Conservation (phyloP, 2,888 invertebrate species). For the Clistopyga incitator region DNA sequence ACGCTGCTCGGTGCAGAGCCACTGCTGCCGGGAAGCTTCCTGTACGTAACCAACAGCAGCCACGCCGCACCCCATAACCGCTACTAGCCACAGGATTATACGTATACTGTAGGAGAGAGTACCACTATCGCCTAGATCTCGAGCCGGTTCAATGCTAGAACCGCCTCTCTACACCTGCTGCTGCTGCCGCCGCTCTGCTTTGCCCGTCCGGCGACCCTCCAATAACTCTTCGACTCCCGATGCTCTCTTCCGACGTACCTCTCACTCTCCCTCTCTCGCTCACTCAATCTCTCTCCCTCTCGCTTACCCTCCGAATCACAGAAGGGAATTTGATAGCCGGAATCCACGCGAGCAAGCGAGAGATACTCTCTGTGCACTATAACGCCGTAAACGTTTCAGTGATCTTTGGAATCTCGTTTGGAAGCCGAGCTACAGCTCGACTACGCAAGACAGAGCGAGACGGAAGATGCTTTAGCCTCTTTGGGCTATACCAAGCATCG, state of each 20-base stretch:
- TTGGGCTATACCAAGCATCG: neutral
- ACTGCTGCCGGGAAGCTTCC: conserved; percentile 52
- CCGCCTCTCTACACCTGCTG: conserved; percentile 36
- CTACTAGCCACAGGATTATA: conserved; percentile 65
- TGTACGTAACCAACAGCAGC: conserved; percentile 61
- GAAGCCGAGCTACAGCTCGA: neutral
- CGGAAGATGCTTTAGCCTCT: neutral
- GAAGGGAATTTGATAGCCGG: conserved; percentile 66
- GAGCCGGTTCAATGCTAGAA: conserved; percentile 3
- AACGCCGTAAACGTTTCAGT: conserved; percentile 63
- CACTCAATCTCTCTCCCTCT: neutral
- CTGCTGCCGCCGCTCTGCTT: conserved; percentile 36
- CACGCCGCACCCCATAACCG: conserved; percentile 57
- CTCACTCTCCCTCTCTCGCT: neutral
- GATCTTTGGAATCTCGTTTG: conserved; percentile 68
- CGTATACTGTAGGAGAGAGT: conserved; percentile 43
- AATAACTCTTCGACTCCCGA: conserved; percentile 62
- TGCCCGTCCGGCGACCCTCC: conserved; percentile 46
- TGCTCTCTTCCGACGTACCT: conserved; percentile 25
- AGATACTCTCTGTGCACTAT: conserved; percentile 27
- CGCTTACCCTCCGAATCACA: conserved; percentile 33
- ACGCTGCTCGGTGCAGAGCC: conserved; percentile 53
- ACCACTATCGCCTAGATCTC: conserved; percentile 34
- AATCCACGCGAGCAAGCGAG: conserved; percentile 34
- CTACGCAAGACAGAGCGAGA: neutral